Percentiles rank a stretch among this genome's conserved stretches.
phyloP scores from a whole-genome alignment of 2,113 vertebrate species.

The Colossoma macropomum region DNA sequence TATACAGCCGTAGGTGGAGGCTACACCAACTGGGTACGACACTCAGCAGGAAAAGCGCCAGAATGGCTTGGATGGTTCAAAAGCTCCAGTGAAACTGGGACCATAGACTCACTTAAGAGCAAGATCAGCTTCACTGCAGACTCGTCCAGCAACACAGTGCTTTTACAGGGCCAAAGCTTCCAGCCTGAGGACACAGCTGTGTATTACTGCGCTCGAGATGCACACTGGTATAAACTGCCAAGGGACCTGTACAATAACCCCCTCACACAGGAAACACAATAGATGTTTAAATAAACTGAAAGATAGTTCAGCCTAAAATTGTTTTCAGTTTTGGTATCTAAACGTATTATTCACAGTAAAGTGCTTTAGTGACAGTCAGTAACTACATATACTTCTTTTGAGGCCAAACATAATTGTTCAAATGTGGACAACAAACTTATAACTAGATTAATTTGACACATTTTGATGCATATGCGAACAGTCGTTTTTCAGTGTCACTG shows the following conservation, averaged over 20 bases:
- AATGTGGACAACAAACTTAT: no score
- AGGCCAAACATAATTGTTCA: no score
- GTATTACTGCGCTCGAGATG: constrained; percentile 1
- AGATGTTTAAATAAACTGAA: no score
- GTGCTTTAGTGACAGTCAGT: no score
- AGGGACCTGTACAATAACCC: constrained; percentile 29
- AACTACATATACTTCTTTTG: no score
- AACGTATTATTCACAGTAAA: no score
- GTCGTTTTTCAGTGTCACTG: no score
- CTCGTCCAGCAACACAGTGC: constrained; percentile 1
- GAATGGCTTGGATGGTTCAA: constrained; percentile 23
- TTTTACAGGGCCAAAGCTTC: neutral
- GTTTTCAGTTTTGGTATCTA: no score
- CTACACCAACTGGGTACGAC: constrained; percentile 31
- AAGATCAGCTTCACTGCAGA: constrained; percentile 1
- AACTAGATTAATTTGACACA: no score
- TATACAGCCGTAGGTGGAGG: constrained; percentile 9
- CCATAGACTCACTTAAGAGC: neutral
- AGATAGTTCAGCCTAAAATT: no score
- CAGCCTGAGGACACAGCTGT: constrained; percentile 24
- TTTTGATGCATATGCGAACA: no score
- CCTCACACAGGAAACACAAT: no score
- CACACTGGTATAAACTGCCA: constrained; percentile 8
- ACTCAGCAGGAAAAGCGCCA: constrained; percentile 1
- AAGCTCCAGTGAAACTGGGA: neutral